Evolutionary conservation across 2,797 vertebrate genomes (phyloP), one percentile per base, ranked within the genome.

Genomic region (Acipenser transmontanus): DNA sequence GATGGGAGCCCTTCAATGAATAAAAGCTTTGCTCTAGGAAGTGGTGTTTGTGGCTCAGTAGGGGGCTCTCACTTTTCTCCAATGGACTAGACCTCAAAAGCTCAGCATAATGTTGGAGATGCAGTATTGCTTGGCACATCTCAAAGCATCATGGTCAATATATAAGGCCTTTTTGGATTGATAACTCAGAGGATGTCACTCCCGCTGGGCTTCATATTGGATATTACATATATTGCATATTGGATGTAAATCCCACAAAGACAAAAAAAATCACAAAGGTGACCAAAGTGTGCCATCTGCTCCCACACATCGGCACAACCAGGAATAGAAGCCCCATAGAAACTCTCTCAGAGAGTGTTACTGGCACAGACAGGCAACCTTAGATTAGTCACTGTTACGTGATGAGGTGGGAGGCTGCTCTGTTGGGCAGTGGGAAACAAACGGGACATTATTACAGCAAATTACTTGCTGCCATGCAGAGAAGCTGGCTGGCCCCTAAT

Each of bases 401-500:
- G 82, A 83, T 85, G 85, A 82, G 82, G 83, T 82, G 81, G 84
- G 86, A 86, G 85, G 84, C 80, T 67, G 75, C 78, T 78, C 72
- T 50, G 13, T 75, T 81, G 84, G 4, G 81, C 77, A 81, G 20
- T 78, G 81, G 76, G 76, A 88, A 86, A 90, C 86, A 91, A 87
- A 84, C 84, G 78, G 62, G 82, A 89, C 84, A 87, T 89, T 87
- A 87, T 85, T 82, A 84, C 79, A 74, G 82, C 78, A 69, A 82
- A 77, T 81, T 72, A 77, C 75, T 76, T 72, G 80, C 76, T 87
- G 86, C 84, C 84, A 85, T 87, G 84, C 81, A 82, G 81, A 80
- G 81, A 79, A 82, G 80, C 80, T 80, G 70, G 86, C 84, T 88
- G 86, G 87, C 84, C 83, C 75, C 54, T 57, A 1, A 57, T 57